Conservation (phyloP, 2,797 vertebrate genomes). For the Sebastes cheni region DNA sequence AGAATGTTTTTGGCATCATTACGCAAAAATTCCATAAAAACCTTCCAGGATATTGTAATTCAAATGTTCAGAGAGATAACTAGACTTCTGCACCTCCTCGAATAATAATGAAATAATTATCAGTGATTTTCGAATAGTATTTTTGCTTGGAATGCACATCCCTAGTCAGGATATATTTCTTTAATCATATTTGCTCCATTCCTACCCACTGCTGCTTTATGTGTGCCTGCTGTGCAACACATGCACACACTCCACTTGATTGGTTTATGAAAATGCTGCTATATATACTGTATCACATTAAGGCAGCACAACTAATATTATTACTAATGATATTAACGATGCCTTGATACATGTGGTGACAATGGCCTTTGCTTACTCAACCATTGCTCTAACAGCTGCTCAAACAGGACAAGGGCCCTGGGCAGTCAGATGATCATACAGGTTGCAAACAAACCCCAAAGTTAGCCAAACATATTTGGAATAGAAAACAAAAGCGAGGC, state of each 20-base stretch:
- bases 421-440: background rate
- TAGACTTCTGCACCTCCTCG: too few relatives aligned
- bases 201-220: too few relatives aligned
- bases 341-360: background rate
- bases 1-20: too few relatives aligned
- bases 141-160: too few relatives aligned
- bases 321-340: background rate
- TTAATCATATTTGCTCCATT: too few relatives aligned
- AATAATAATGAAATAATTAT: too few relatives aligned
- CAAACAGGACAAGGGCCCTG: background rate
- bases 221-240: background rate
- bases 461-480: background rate
- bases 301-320: background rate
- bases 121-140: too few relatives aligned
- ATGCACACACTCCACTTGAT: background rate
- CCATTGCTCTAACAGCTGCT: background rate
- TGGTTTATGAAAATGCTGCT: background rate
- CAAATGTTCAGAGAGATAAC: too few relatives aligned
- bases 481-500: background rate
- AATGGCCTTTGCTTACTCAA: background rate
- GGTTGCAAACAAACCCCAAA: background rate
- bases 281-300: background rate
- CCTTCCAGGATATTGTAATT: too few relatives aligned
- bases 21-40: too few relatives aligned
- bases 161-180: too few relatives aligned